Evolutionary conservation across 2,888 invertebrate species (phyloP), one percentile per base, ranked within the genome.

Genomic region (Hyposoter didymator): DNA sequence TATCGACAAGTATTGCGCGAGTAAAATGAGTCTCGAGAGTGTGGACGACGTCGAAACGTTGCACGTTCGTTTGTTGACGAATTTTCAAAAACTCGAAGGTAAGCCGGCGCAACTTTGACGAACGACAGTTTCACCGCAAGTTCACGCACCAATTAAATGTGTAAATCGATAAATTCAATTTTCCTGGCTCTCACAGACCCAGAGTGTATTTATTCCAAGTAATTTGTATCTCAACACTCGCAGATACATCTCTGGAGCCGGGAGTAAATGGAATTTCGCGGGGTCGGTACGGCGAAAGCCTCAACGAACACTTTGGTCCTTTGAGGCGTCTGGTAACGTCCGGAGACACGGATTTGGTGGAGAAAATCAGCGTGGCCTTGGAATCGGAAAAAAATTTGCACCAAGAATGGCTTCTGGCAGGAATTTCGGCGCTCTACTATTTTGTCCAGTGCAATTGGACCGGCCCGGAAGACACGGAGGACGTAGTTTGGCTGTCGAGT

Each of bases 381-480:
- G 45, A 87, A 79, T 35, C 82, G 17, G 78, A 87, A 14, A 22
- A 78, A 3, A 49, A 84, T 19, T 39, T 43, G 28, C 87, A 92
- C 78, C 92, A 94, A 52, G 94, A 95, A 82, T 93, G 96, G 87
- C 92, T 96, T 17, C 91, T 94, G 74, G 93, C 96, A 75, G 97
- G 96, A 2, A 95, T 97, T 22, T 95, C 96, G 52, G 95, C 96
- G 88, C 94, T 97, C 43, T 94, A 97, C 73, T 95, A 95, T 39
- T 98, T 98, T 94, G 95, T 97, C 78, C 97, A 98, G 92, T 95
- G 95, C 76, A 98, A 98, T 94, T 98, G 97, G 95, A 96, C 96
- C 73, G 97, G 98, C 0, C 97, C 97, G 4, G 94, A 95, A 64
- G 91, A 95, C 43, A 92, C 94, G 49, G 90, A 88, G 47, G 88